Conservation (phyloP, 2,888 invertebrate species). For the Dysmachus trigonus region DNA sequence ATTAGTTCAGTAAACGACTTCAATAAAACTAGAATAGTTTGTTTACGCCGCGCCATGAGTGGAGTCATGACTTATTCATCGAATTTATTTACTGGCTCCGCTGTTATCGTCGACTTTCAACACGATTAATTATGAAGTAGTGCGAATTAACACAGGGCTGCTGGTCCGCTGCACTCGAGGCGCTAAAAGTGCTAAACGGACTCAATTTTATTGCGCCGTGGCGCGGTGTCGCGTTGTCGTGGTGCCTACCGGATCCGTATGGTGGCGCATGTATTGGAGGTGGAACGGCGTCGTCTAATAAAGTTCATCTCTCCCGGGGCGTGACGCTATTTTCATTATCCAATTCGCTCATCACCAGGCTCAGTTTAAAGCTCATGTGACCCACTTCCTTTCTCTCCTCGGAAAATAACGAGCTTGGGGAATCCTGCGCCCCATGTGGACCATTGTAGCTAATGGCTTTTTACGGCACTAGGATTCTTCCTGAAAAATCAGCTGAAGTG, state of each 20-base stretch:
- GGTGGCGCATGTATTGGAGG: background rate
- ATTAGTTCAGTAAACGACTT: conserved; percentile 29
- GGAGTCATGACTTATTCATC: conserved; percentile 26
- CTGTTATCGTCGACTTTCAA: conserved; percentile 20
- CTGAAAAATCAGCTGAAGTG: conserved; percentile 29
- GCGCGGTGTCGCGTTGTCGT: background rate
- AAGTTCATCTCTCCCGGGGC: background rate
- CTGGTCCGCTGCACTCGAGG: background rate
- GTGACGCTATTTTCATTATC: conserved; percentile 35
- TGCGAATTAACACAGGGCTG: background rate
- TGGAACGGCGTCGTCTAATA: background rate
- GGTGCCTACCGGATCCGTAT: background rate
- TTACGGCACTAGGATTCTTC: conserved; percentile 36
- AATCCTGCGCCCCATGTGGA: conserved; percentile 21
- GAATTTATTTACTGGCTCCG: conserved; percentile 5
- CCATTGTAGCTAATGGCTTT: conserved; percentile 42
- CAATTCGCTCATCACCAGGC: conserved; percentile 29
- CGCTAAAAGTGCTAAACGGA: background rate
- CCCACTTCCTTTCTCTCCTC: background rate
- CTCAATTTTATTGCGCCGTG: background rate
- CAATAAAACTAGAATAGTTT: conserved; percentile 30
- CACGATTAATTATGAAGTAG: conserved; percentile 19
- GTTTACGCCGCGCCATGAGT: background rate
- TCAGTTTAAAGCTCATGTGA: conserved; percentile 29
- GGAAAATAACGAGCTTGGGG: conserved; percentile 38